Evolutionary conservation across 2,113 vertebrate species (phyloP).

Genomic region (Ibidorhyncha struthersii): DNA sequence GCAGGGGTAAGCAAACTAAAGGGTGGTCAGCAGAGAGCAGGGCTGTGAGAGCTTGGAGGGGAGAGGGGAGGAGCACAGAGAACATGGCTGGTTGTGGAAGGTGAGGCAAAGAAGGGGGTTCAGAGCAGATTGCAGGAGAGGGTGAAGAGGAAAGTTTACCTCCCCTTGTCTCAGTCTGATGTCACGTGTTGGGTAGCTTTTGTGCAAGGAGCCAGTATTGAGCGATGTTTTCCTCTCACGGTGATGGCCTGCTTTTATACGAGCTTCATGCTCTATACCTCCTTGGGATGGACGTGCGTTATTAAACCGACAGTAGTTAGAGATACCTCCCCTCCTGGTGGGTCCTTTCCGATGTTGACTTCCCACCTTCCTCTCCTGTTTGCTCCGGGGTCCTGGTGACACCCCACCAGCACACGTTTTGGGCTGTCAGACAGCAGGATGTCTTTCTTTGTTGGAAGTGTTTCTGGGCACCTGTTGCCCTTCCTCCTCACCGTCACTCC

Average conservation of each 20-base stretch:
- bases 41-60: neutral
- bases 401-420: fast-evolving
- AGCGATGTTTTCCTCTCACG: fast-evolving
- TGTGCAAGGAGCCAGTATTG: neutral
- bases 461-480: neutral
- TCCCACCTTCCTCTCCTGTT: neutral
- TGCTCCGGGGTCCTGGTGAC: neutral
- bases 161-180: no score
- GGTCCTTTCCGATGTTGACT: neutral
- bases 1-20: neutral
- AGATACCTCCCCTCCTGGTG: neutral
- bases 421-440: neutral
- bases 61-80: neutral
- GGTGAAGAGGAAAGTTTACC: no score
- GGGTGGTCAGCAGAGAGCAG: neutral
- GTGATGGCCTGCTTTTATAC: neutral
- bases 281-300: fast-evolving
- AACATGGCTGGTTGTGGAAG: neutral
- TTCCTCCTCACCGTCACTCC: neutral
- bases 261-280: fast-evolving
- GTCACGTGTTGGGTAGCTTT: neutral
- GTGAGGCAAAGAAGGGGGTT: neutral
- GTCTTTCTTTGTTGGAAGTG: neutral
- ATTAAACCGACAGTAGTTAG: neutral
- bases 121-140: no score